Base-by-base conservation (phyloP, 2,113 vertebrate species). In the Salvelinus namaycush region DNA sequence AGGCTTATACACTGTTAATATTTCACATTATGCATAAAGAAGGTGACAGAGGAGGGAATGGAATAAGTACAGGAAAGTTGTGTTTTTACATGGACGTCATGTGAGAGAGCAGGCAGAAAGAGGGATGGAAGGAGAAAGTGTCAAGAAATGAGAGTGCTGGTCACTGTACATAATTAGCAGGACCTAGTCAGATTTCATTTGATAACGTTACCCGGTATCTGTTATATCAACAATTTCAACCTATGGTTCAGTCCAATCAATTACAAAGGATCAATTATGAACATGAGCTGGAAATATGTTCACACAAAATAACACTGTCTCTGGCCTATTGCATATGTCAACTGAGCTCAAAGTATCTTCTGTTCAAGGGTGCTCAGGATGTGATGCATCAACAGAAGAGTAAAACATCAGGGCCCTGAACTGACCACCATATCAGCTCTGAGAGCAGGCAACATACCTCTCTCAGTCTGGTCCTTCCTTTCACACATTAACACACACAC, bases 1-100 rank as follows among this genome's bases (percentile, higher is more conserved):
- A 75, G 75, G 74, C 79, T 8, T 49, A 81, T 54, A 72, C 76
- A 59, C 84, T 27, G 86, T 81, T 85, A 87, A 79, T 89, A 85
- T 87, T 85, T 62, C 60, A 48, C 44, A 66, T 31, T 73, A 44
- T 44, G 76, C 70, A 44, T 74, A 68, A 68, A 59, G 60, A n/a
- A 9, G 1, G 68, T 66, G 77, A 65, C 48, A n/a, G 31, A 80
- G 22, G 29, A 13, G 8, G 9, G 16, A 54, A n/a, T 49, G 22
- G 70, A 44, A 44, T 51, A 9, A 22, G 48, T 71, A 70, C 2
- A 60, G 54, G 27, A 72, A 81, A 85, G 16, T 18, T 67, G 65
- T 67, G 65, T 67, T 67, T 67, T 3, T 29, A 29, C 27, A 18
- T 8, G 26, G 27, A 67, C 16, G 12, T 24, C 22, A 89, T 31